phyloP scores from a whole-genome alignment of 2,888 invertebrate genomes.

The Steinernema scapterisci region DNA sequence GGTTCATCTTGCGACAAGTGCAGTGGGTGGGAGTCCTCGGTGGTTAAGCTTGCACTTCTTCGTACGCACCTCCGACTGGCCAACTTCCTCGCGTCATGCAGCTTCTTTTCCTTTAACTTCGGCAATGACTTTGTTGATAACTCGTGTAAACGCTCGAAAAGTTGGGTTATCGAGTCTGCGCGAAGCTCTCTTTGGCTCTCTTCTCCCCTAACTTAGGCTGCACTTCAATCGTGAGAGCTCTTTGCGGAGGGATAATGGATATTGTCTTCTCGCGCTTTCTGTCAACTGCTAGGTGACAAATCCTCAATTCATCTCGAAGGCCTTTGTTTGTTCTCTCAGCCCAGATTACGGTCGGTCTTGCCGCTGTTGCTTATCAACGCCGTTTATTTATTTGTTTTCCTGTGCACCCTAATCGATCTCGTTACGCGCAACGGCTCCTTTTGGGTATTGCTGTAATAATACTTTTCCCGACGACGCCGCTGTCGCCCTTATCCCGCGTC shows the following conservation, averaged over 20 bases:
- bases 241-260: conserved; percentile 7
- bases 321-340: not conserved
- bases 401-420: no score
- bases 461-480: not conserved
- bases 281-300: not conserved
- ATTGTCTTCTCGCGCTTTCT: conserved; percentile 8
- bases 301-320: not conserved
- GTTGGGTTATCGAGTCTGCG: not conserved
- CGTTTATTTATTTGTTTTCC: no score
- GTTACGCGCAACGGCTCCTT: conserved; percentile 6
- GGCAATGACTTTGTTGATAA: no score
- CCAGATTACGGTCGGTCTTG: no score
- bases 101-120: no score
- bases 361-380: no score
- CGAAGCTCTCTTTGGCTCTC: not conserved
- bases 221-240: not conserved
- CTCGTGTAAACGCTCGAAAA: not conserved
- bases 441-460: not conserved
- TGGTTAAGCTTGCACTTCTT: not conserved
- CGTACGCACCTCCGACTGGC: no score
- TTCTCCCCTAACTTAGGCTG: not conserved
- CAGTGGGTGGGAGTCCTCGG: conserved; percentile 6
- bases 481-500: not conserved
- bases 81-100: no score
- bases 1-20: conserved; percentile 3